Base-by-base conservation (phyloP, 2,888 invertebrate genomes). In the Bruchidius siliquastri region DNA sequence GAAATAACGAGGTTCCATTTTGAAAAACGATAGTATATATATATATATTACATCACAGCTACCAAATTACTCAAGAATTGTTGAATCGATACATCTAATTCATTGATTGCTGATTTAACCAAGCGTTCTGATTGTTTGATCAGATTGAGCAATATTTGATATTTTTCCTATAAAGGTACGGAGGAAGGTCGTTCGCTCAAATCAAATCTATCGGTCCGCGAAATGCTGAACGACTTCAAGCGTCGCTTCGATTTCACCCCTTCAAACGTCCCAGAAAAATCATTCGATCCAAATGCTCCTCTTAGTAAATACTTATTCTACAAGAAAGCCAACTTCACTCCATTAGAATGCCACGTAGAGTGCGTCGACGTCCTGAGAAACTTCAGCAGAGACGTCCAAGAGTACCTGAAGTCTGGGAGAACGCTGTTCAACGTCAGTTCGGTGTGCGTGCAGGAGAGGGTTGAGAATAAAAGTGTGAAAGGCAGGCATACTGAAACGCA, bases 361-460 rank as follows among this genome's bases (percentile, higher is more conserved):
- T 68, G 81, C 22, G 76, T 77, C 13, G 79, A 84, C 74, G 81
- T 84, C n/a, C 76, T 84, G 30, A 72, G 79, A 21, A 73, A 77
- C 22, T 81, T 83, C 76, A 78, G 80, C 21, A 70, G 72, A 32
- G 80, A 79, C 26, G 76, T 82, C n/a, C 82, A 78, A 72, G 76
- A 81, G 20, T 80, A 79, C 71, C 73, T 83, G 67, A 77, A 76
- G 69, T 77, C 79, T 2, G 83, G 83, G 20, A 73, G 76, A 68
- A 80, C 83, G 0, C 73, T 83, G 69, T 77, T 79, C 69, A 81
- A 83, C 73, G 80, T 81, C 32, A 80, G 77, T 75, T 77, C 80
- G n/a, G 72, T 81, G 72, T 76, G n/a, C 1, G 13, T 68, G 10
- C 21, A 22, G 22, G 68, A 68, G 1, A 21, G 6, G 20, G 22